Percentiles rank a stretch among this genome's conserved stretches.
phyloP scores from a whole-genome alignment of 2,113 vertebrate species.

The Tyto alba region DNA sequence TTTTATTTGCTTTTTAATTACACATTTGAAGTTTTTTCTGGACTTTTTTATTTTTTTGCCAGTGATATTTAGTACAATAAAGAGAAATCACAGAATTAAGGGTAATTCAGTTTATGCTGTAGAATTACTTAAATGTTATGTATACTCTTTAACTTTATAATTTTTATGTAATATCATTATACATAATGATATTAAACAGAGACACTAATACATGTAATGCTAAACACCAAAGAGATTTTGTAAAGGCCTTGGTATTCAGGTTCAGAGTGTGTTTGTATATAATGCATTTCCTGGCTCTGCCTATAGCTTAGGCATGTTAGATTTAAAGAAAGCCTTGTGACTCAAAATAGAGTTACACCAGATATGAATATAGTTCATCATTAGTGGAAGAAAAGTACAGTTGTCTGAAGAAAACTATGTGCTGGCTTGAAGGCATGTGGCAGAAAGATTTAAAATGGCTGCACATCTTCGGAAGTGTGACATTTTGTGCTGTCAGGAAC shows the following conservation, averaged over 20 bases:
- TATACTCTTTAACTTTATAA: neutral
- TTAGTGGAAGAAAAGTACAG: neutral
- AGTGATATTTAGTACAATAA: too few species aligned
- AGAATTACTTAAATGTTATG: neutral
- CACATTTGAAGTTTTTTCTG: neutral
- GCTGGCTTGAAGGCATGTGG: neutral
- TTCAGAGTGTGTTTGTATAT: neutral
- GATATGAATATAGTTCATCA: neutral
- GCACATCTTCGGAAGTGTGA: neutral
- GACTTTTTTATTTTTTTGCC: fast-evolving
- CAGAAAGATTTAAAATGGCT: neutral
- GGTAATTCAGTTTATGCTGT: neutral
- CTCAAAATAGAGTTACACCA: neutral
- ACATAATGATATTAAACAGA: neutral
- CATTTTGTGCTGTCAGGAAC: neutral
- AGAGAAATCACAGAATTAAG: neutral
- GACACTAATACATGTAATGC: neutral
- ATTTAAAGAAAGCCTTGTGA: neutral
- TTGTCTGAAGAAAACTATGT: neutral
- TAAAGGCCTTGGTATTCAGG: neutral
- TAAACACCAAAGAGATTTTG: neutral
- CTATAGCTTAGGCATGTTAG: neutral
- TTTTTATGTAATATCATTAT: neutral
- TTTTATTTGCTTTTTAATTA: neutral
- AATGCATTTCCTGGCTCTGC: neutral